A percentile compares a stretch with the other conserved stretches of the same genome.
Conservation (phyloP, 2,888 invertebrate species). For the Phengaris alcon region DNA sequence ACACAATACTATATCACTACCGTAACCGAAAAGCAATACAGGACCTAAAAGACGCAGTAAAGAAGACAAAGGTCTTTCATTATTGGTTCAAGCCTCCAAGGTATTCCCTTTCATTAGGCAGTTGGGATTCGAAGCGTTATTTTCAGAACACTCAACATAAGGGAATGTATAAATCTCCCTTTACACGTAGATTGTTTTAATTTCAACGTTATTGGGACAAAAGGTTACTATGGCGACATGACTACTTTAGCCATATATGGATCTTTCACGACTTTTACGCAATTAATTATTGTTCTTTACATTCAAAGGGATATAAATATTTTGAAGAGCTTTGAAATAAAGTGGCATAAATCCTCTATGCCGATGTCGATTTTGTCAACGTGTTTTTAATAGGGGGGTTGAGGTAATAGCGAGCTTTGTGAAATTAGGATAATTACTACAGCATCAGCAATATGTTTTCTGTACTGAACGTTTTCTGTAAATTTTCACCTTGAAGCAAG, state of each 20-base stretch:
- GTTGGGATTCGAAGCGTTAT: neutral
- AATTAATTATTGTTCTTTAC: neutral
- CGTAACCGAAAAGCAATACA: neutral
- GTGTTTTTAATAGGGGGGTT: neutral
- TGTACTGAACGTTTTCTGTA: no score
- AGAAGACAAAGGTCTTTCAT: conserved; percentile 14
- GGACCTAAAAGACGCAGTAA: neutral
- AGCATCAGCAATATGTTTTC: no score
- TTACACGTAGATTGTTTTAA: neutral
- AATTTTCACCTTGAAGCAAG: no score
- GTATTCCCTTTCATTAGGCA: conserved; percentile 23
- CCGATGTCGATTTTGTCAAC: neutral
- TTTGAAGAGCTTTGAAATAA: neutral
- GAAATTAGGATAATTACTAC: no score
- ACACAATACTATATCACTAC: conserved; percentile 8
- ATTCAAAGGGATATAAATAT: neutral
- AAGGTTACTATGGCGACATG: neutral
- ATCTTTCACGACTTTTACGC: neutral
- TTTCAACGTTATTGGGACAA: conserved; percentile 17
- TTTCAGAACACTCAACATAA: neutral
- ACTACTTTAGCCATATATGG: neutral
- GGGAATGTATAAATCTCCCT: neutral
- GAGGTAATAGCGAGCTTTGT: no score
- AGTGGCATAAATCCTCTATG: neutral
- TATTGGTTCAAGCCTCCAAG: conserved; percentile 18